phyloP scores from a whole-genome alignment of 2,797 vertebrate species.

The Momotus momota region DNA sequence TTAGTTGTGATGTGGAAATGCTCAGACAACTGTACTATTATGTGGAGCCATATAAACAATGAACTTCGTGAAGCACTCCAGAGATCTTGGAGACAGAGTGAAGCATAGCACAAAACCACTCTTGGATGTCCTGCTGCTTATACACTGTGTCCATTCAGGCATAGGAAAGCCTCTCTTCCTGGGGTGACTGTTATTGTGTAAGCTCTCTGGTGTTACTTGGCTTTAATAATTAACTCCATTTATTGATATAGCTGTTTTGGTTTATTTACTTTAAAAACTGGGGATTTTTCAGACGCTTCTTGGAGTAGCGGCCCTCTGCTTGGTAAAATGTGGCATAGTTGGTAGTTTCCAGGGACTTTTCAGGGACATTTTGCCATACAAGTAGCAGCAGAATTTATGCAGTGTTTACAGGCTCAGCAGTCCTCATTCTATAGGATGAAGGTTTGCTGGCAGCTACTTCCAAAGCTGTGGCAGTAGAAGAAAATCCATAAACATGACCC shows the following conservation, averaged over 20 bases:
- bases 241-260: not conserved
- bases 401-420: not conserved
- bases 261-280: not conserved
- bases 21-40: not conserved
- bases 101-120: not conserved
- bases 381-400: not conserved
- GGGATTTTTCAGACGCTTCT: not conserved
- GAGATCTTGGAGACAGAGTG: not conserved
- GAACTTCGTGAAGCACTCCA: not conserved
- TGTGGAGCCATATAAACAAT: not conserved
- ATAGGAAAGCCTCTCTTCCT: not conserved
- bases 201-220: not conserved
- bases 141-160: not conserved
- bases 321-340: not conserved
- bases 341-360: not conserved
- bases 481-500: not conserved
- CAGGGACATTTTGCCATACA: not conserved
- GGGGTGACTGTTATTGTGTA: slow-evolving; percentile 21
- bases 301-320: not conserved
- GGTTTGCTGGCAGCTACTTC: not conserved
- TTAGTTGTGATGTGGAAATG: not conserved
- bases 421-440: not conserved
- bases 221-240: slow-evolving; percentile 45
- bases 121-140: not conserved
- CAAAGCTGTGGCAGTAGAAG: not conserved